These are phyloP conservation scores for Hippopotamyrus pictus DNA, from an alignment of 2,797 vertebrate genomes.

Conservation along the genomic window DNA sequence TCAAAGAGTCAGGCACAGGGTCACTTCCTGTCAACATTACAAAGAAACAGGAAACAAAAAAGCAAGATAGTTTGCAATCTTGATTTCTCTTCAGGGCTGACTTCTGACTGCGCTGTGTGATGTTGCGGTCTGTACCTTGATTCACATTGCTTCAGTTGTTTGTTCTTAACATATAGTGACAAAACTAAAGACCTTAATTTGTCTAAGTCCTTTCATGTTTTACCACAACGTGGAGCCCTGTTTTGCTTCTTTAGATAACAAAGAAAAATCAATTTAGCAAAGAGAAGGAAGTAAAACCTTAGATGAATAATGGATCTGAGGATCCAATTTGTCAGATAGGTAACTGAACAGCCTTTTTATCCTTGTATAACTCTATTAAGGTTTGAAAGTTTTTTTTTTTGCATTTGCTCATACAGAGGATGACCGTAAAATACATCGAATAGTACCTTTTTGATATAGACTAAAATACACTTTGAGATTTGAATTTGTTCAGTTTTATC, in stretches of 20 bases:
- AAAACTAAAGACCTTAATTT: not conserved
- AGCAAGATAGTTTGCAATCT: not conserved
- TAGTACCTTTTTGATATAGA: not conserved
- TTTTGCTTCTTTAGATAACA: not conserved
- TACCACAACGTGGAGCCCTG: not conserved
- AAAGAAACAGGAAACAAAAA: not conserved
- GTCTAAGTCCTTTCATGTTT: not conserved
- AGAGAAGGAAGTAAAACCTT: not conserved
- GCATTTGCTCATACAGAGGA: not conserved
- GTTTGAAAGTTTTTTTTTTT: not conserved
- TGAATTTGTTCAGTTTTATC: not conserved
- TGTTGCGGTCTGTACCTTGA: not conserved
- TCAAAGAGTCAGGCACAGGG: not conserved
- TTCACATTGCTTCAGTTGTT: not conserved
- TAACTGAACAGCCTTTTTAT: not conserved
- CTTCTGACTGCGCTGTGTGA: not conserved
- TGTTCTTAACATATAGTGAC: not conserved
- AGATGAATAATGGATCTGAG: not conserved
- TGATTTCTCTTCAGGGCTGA: not conserved
- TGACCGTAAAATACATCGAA: not conserved
- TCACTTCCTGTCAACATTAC: not conserved
- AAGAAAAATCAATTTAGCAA: not conserved
- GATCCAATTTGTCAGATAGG: not conserved
- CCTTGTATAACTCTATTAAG: not conserved
- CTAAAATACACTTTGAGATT: not conserved